A percentile compares a stretch with the other conserved stretches of the same genome.
Evolutionary conservation across 2,113 vertebrate genomes (phyloP).

Genomic region (Paedocypris sp.): DNA sequence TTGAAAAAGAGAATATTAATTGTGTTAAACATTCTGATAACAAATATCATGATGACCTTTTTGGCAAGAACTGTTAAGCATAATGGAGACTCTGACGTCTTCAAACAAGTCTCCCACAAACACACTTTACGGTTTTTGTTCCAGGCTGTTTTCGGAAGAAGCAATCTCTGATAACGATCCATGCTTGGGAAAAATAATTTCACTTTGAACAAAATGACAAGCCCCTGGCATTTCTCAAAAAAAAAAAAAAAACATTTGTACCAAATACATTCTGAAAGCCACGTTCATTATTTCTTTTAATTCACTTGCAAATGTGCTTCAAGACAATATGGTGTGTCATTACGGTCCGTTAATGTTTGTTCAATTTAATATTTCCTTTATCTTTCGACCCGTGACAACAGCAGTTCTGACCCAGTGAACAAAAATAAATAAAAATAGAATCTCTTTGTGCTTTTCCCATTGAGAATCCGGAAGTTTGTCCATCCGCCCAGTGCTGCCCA

Average conservation of each 20-base stretch:
- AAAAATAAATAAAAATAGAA: neutral
- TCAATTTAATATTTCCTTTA: conserved; percentile 19
- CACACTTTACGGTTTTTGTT: neutral
- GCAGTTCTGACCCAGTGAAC: neutral
- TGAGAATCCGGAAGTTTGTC: neutral
- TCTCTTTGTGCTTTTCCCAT: neutral
- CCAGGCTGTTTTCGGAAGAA: conserved; percentile 5
- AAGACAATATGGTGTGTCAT: conserved; percentile 14
- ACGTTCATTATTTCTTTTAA: conserved; percentile 45
- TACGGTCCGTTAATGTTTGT: conserved; percentile 28
- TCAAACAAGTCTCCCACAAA: neutral
- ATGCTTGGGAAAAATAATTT: conserved; percentile 3
- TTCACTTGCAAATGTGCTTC: conserved; percentile 45
- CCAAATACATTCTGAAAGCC: conserved; percentile 18
- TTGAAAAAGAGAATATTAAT: too few species aligned
- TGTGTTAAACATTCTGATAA: too few species aligned
- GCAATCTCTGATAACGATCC: conserved; percentile 8
- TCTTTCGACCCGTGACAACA: conserved; percentile 8
- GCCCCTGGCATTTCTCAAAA: neutral
- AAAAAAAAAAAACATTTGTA: conserved; percentile 4
- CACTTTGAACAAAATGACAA: neutral
- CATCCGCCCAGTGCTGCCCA: conserved; percentile 19
- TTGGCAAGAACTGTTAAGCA: too few species aligned
- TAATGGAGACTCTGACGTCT: too few species aligned
- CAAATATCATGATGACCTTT: too few species aligned